Conservation (phyloP, 2,888 invertebrate species). For the Psylliodes chrysocephalus region DNA sequence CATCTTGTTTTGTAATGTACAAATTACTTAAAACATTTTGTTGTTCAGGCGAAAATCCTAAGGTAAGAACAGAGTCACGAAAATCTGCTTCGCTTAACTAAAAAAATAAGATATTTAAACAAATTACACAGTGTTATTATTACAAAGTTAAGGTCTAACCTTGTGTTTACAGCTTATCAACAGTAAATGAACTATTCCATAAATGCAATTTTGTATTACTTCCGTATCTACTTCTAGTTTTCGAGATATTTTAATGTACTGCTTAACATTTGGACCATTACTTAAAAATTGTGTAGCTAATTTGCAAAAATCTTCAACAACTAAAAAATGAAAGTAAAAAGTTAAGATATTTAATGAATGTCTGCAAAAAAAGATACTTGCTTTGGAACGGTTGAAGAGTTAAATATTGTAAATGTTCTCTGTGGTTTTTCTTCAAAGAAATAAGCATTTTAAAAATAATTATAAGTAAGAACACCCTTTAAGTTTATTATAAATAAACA, state of each 20-base stretch:
- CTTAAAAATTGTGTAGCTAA: conserved; percentile 73
- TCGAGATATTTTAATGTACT: conserved; percentile 72
- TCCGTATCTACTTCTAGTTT: conserved; percentile 69
- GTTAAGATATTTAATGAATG: conserved; percentile 14
- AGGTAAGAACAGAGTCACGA: conserved; percentile 63
- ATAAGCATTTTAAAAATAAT: conserved; percentile 64
- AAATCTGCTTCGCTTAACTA: conserved; percentile 66
- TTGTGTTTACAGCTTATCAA: conserved; percentile 77
- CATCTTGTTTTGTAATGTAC: conserved; percentile 68
- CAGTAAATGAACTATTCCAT: conserved; percentile 78
- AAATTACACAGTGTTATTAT: no score
- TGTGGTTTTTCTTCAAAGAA: conserved; percentile 68
- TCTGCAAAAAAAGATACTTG: conserved; percentile 48
- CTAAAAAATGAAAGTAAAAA: no score
- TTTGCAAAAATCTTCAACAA: conserved; percentile 77
- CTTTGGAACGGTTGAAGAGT: conserved; percentile 67
- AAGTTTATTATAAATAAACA: no score
- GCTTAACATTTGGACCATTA: conserved; percentile 73
- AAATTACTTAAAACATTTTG: conserved; percentile 70
- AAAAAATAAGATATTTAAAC: no score
- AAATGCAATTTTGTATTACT: conserved; percentile 72
- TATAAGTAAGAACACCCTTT: no score
- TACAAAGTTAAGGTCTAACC: conserved; percentile 67
- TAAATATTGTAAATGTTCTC: conserved; percentile 68
- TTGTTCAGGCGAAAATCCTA: conserved; percentile 72